Evolutionary conservation across 2,797 vertebrate species (phyloP).

Genomic region (Oreochromis grahami): DNA sequence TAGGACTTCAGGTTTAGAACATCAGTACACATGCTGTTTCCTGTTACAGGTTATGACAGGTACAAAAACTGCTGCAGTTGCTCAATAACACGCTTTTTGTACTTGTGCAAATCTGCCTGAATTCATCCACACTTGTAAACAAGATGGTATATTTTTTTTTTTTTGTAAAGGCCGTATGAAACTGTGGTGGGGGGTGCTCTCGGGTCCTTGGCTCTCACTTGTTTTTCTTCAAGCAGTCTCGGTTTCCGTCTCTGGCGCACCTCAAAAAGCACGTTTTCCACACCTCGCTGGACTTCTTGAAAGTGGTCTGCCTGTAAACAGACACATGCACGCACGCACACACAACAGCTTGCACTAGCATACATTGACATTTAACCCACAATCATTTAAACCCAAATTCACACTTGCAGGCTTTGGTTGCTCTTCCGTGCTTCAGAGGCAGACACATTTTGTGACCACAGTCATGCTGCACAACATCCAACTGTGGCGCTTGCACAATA

Average conservation of each 20-base stretch:
- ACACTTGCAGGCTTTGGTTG: not conserved
- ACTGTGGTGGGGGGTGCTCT: not conserved
- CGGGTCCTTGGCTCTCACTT: not conserved
- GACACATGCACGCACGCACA: not conserved
- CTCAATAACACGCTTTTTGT: not conserved
- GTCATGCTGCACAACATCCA: not conserved
- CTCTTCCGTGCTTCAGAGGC: not conserved
- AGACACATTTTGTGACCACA: constrained; percentile 33
- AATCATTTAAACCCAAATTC: not conserved
- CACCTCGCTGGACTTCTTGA: not conserved
- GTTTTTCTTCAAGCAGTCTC: constrained; percentile 7
- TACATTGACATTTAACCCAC: not conserved
- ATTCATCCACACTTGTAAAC: not conserved
- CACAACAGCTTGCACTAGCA: not conserved
- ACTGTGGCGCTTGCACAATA: not conserved
- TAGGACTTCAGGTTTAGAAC: not conserved
- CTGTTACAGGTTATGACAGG: constrained; percentile 28
- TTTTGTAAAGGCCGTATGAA: not conserved
- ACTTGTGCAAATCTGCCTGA: not conserved
- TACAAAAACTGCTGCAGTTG: not conserved
- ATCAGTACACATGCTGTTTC: constrained; percentile 7
- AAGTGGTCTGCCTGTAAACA: not conserved
- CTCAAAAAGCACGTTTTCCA: not conserved
- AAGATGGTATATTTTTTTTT: not conserved
- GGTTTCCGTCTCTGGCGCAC: not conserved